Evolutionary conservation across 2,113 vertebrate genomes (phyloP).

Genomic region (Rhizomys pruinosus): DNA sequence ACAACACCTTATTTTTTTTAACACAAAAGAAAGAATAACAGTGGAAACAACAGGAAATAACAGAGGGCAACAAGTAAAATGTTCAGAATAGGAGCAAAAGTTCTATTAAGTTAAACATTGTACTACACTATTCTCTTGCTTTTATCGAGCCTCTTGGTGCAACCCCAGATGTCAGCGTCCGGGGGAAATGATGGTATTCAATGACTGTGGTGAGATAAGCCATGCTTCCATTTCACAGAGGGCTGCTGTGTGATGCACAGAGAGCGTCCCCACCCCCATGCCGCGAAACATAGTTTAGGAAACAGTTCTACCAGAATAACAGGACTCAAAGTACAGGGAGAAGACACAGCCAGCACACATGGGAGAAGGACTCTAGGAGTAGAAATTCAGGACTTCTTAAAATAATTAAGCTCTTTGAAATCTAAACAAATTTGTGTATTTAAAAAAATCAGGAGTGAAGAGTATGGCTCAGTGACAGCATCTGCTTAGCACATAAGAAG

Average conservation of each 20-base stretch:
- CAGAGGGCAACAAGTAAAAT: background rate
- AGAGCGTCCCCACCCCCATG: background rate
- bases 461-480: background rate
- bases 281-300: background rate
- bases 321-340: background rate
- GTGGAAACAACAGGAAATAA: too few relatives aligned
- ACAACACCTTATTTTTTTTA: background rate
- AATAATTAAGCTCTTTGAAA: slow-evolving; percentile 30
- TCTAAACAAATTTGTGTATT: background rate
- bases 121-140: slow-evolving; percentile 9
- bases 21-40: background rate
- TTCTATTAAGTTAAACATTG: background rate
- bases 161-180: background rate
- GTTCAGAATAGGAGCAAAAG: background rate
- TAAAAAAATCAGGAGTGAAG: background rate
- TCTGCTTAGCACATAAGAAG: background rate
- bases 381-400: background rate
- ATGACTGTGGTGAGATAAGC: background rate
- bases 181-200: background rate
- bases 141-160: slow-evolving; percentile 11
- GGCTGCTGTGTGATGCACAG: background rate
- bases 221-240: background rate
- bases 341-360: background rate
- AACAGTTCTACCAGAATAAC: background rate
- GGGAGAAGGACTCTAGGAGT: background rate